These are phyloP conservation scores for Neodontobutis hainanensis DNA, from an alignment of 2,113 vertebrate species.

Conservation along the genomic window DNA sequence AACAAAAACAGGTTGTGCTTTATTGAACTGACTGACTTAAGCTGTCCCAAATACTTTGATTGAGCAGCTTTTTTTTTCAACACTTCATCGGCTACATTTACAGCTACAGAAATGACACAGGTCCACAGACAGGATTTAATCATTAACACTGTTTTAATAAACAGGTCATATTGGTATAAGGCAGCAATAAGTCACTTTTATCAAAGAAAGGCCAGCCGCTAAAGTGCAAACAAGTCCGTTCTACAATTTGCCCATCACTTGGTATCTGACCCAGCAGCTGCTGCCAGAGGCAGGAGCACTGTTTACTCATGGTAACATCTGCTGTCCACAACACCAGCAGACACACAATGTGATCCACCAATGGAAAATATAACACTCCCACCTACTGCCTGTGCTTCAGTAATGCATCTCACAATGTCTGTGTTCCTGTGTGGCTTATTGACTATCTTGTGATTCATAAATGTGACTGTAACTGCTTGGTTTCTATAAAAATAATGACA, in stretches of 20 bases:
- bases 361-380: constrained; percentile 20
- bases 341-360: constrained; percentile 25
- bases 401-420: background rate
- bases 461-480: background rate
- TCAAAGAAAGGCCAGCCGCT: constrained; percentile 38
- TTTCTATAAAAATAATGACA: constrained; percentile 34
- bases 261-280: constrained; percentile 49
- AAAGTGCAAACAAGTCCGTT: constrained; percentile 46
- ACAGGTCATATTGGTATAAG: background rate
- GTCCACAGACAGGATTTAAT: background rate
- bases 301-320: constrained; percentile 65
- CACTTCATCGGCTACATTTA: no score
- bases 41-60: no score
- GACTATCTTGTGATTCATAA: constrained; percentile 17
- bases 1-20: no score
- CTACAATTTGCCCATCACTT: constrained; percentile 40
- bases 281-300: constrained; percentile 20
- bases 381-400: background rate
- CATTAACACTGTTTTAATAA: background rate
- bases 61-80: no score
- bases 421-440: no score
- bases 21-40: no score
- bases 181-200: constrained; percentile 35
- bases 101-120: no score
- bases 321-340: constrained; percentile 57